Evolutionary conservation across 2,888 invertebrate genomes (phyloP).

Genomic region (Pycnomerus fuliginosus): DNA sequence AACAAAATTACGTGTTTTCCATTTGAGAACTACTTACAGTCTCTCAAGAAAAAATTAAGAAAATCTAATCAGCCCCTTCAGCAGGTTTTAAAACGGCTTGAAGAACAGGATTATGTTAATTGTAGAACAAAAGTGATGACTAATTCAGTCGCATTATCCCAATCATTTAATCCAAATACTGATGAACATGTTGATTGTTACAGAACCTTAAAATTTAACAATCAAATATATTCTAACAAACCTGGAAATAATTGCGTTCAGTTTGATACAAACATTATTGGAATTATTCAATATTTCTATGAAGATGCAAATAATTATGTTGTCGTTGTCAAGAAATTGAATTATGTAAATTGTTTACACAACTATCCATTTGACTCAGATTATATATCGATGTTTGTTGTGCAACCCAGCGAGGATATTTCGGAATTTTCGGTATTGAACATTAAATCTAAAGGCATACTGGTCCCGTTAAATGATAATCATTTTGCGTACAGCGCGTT

Average conservation of each 20-base stretch:
- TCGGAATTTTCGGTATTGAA: neutral
- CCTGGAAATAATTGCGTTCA: neutral
- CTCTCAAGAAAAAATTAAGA: slow-evolving; percentile 9
- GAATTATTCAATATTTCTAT: neutral
- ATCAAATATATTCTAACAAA: neutral
- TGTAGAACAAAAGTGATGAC: neutral
- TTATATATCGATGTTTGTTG: neutral
- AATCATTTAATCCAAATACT: neutral
- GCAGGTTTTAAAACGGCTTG: slow-evolving; percentile 12
- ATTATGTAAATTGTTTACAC: neutral
- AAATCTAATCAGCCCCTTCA: slow-evolving; percentile 11
- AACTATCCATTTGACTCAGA: neutral
- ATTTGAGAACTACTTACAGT: slow-evolving; percentile 20
- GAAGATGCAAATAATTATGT: neutral
- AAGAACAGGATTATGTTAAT: neutral
- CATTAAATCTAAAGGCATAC: neutral
- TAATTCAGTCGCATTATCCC: neutral
- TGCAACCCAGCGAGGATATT: neutral
- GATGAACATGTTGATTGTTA: neutral
- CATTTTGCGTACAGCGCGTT: too few relatives aligned
- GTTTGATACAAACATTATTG: neutral
- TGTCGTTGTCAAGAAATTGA: neutral
- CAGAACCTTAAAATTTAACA: neutral
- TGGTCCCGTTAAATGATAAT: neutral
- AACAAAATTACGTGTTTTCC: slow-evolving; percentile 19